Evolutionary conservation across 2,888 invertebrate species (phyloP), one percentile per base, ranked within the genome.

Genomic region (Spodoptera picta): DNA sequence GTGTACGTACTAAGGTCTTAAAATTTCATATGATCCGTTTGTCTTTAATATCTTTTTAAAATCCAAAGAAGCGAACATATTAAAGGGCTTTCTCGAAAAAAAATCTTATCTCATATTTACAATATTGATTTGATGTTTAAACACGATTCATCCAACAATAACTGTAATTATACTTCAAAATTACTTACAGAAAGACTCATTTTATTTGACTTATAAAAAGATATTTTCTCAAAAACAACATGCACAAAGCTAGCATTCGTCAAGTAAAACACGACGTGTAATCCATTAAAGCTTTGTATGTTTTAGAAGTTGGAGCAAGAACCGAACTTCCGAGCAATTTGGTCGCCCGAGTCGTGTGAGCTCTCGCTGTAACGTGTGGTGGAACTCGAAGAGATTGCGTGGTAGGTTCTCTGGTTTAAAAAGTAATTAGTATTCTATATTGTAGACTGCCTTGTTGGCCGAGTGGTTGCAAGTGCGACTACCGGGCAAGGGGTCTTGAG

Each of bases 201-300:
- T 66, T 65, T 58, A 58, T 54, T 54, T 45, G 11, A 27, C 19
- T 57, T 54, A 57, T 52, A 69, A 75, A 74, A 75, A 71, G 58
- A 59, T 75, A 19, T 19, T 19, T 57, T 64, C 56, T 54, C 23
- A 19, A 60, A 74, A 60, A 69, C 59, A 64, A 70, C 70, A 68
- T 65, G 47, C 47, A 68, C 62, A 72, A 80, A 78, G 71, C 68
- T 58, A 74, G 77, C 68, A 74, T 74, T 77, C 71, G 71, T 77
- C 80, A 72, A 74, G 70, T 66, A 62, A 73, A 75, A 73, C 76
- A 77, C 75, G 76, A 76, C 74, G 60, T 82, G 79, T 83, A 81
- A 83, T 83, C 77, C 83, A 83, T 83, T 83, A 83, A 36, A 79
- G 81, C 79, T 79, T 69, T 77, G 75, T 80, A 66, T 76, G 79